phyloP scores from a whole-genome alignment of 1,140 invertebrate species.

The Nylanderia fulva region DNA sequence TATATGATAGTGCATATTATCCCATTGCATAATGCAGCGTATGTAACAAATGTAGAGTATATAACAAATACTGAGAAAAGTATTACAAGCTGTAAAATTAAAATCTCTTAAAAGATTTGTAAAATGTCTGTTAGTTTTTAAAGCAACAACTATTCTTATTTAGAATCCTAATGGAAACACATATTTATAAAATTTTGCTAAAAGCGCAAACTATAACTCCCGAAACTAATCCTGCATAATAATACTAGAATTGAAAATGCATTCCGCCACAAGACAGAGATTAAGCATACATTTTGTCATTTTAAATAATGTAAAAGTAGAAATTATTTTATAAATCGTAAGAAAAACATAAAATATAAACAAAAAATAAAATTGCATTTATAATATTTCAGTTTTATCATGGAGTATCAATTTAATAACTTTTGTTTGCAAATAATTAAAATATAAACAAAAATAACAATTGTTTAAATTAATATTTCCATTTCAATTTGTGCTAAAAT shows the following conservation, averaged over 20 bases:
- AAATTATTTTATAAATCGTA: background rate
- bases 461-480: background rate
- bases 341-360: background rate
- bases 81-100: conserved; percentile 37
- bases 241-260: conserved; percentile 19
- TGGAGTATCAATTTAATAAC: background rate
- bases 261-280: background rate
- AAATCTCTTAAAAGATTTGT: conserved; percentile 43
- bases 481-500: background rate
- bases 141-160: conserved; percentile 1
- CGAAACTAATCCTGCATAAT: background rate
- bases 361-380: background rate
- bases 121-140: conserved; percentile 19
- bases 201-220: background rate
- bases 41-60: background rate
- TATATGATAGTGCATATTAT: background rate
- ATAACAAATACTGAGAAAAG: background rate
- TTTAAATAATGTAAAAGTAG: background rate
- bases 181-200: conserved; percentile 28
- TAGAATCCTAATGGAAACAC: background rate
- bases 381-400: background rate
- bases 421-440: background rate
- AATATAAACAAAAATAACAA: background rate
- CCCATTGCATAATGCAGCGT: background rate
- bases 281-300: background rate